These are phyloP conservation scores for Acarapis woodi DNA, from an alignment of 1,140 invertebrate genomes.

Conservation along the genomic window DNA sequence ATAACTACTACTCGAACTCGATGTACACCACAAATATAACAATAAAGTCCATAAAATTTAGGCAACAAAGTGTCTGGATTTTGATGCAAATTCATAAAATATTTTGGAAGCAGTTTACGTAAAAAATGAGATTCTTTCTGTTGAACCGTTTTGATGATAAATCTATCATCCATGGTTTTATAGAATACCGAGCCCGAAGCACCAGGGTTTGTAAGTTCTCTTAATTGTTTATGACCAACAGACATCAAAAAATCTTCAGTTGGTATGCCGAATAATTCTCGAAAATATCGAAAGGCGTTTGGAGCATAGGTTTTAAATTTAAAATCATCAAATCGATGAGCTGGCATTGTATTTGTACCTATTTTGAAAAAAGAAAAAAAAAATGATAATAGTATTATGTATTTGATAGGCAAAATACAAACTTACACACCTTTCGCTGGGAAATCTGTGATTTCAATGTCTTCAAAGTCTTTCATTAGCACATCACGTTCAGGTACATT, in stretches of 20 bases:
- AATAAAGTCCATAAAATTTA: slow-evolving; percentile 98
- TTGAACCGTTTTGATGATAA: slow-evolving; percentile 98
- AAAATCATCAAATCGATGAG: slow-evolving; percentile 28
- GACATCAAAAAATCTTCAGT: slow-evolving; percentile 98
- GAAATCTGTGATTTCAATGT: slow-evolving; percentile 88
- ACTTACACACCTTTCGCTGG: slow-evolving; percentile 40
- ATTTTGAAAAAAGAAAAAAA: too few species aligned
- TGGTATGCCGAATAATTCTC: slow-evolving; percentile 92
- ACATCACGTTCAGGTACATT: slow-evolving; percentile 91
- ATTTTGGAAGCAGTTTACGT: slow-evolving; percentile 87
- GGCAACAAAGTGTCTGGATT: slow-evolving; percentile 92
- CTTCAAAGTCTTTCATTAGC: slow-evolving; percentile 97
- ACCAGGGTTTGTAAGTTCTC: slow-evolving; percentile 90
- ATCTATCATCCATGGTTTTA: slow-evolving; percentile 91
- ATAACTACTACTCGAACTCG: slow-evolving; percentile 93
- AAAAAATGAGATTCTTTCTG: slow-evolving; percentile 99
- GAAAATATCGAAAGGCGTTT: slow-evolving; percentile 95
- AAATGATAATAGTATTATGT: too few species aligned
- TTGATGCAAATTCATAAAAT: slow-evolving; percentile 80
- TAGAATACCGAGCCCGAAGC: slow-evolving; percentile 99
- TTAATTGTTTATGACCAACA: slow-evolving; percentile 66
- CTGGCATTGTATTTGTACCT: slow-evolving; percentile 25
- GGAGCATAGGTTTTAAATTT: slow-evolving; percentile 91
- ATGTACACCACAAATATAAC: slow-evolving; percentile 58
- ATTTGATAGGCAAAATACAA: too few species aligned